A percentile compares a stretch with the other conserved stretches of the same genome.
Conservation (phyloP, 2,888 invertebrate genomes). For the Erpobdella octoculata region DNA sequence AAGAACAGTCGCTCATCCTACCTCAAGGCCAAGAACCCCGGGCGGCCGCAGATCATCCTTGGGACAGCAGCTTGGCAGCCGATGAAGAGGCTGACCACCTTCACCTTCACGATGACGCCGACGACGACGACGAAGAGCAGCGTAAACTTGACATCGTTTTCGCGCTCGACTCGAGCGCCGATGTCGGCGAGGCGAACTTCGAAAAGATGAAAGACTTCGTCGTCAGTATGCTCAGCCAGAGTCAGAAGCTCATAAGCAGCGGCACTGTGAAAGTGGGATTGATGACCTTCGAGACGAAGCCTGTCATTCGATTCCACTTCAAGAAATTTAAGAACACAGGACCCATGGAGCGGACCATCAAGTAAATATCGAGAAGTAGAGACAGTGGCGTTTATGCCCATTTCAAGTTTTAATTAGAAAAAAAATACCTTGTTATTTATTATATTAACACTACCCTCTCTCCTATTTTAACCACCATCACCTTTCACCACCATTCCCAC, state of each 20-base stretch:
- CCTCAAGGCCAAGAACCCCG: too few species aligned
- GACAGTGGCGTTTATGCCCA: too few species aligned
- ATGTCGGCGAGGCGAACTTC: slow-evolving; percentile 32
- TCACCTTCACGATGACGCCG: background rate
- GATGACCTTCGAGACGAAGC: slow-evolving; percentile 32
- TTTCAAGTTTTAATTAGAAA: too few species aligned
- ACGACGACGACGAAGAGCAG: slow-evolving; percentile 24
- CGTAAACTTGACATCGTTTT: slow-evolving; percentile 34
- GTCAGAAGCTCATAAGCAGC: slow-evolving; percentile 29
- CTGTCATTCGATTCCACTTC: slow-evolving; percentile 31
- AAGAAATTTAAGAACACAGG: slow-evolving; percentile 21
- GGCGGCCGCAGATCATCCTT: too few species aligned
- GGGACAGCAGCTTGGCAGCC: background rate
- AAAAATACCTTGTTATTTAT: too few species aligned
- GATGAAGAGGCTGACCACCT: background rate
- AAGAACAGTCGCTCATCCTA: too few species aligned
- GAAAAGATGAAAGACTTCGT: slow-evolving; percentile 31
- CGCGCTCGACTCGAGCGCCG: slow-evolving; percentile 34
- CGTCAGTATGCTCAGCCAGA: slow-evolving; percentile 25
- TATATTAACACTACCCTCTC: too few species aligned
- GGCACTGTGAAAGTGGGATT: slow-evolving; percentile 34
- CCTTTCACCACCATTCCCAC: too few species aligned
- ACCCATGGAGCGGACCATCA: slow-evolving; percentile 23
- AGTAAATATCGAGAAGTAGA: too few species aligned
- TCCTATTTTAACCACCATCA: too few species aligned